A percentile compares a stretch with the other conserved stretches of the same genome.
Evolutionary conservation across 2,797 vertebrate genomes (phyloP).

Genomic region (Chiloscyllium punctatum): DNA sequence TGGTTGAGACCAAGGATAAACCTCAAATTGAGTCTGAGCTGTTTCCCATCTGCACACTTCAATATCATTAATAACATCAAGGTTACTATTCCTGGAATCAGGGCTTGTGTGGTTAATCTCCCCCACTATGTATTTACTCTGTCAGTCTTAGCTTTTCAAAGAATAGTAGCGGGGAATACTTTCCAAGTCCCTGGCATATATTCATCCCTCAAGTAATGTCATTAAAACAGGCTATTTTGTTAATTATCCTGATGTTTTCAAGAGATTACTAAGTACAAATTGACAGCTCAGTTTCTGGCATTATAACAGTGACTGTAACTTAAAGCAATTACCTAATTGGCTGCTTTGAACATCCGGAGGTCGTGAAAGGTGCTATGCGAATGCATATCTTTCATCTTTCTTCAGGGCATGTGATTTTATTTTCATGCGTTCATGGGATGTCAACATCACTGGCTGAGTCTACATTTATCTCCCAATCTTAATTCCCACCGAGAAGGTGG

Average conservation of each 20-base stretch:
- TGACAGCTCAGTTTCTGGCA: background rate
- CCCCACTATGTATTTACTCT: background rate
- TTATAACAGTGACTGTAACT: background rate
- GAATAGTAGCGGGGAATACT: background rate
- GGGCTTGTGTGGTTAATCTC: background rate
- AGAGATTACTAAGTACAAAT: background rate
- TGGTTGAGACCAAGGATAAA: background rate
- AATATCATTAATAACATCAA: background rate
- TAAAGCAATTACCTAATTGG: background rate
- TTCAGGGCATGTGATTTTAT: background rate
- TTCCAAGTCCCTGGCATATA: background rate
- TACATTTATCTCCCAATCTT: too few relatives aligned
- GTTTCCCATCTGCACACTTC: background rate
- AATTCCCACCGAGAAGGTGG: too few relatives aligned
- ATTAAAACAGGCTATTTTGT: background rate
- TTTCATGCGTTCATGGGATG: too few relatives aligned
- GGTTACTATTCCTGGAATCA: background rate
- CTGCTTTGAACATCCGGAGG: background rate
- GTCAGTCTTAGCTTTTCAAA: background rate
- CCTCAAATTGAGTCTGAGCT: background rate
- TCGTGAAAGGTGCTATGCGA: background rate
- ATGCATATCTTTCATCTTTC: background rate
- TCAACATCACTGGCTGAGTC: too few relatives aligned
- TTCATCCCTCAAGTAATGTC: background rate
- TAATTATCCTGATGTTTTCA: background rate